These are phyloP conservation scores for Polia nebulosa DNA, from an alignment of 2,888 invertebrate species.

Conservation along the genomic window DNA sequence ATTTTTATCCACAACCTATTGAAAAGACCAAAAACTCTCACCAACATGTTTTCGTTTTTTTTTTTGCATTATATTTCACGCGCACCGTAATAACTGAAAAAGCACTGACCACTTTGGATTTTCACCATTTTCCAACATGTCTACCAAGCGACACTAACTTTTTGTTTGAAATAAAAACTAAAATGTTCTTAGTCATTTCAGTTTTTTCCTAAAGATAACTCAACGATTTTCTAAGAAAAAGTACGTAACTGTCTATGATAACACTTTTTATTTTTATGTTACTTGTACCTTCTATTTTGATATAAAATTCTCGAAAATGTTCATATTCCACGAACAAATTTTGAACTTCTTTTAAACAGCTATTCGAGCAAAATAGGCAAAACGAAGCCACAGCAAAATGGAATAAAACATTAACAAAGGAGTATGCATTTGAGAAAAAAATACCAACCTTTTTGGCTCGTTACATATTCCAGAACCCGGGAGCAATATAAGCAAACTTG, in stretches of 20 bases:
- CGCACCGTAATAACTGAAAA: neutral
- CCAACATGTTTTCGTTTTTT: neutral
- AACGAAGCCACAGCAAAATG: neutral
- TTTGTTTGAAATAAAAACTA: neutral
- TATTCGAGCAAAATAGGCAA: neutral
- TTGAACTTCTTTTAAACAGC: neutral
- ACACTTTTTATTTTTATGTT: neutral
- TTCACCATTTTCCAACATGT: conserved; percentile 4
- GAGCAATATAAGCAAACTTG: conserved; percentile 58
- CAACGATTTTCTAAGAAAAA: neutral
- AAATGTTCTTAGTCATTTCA: neutral
- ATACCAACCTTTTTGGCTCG: conserved; percentile 17
- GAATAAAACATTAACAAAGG: conserved; percentile 21
- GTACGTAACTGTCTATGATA: neutral
- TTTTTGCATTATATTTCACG: conserved; percentile 11
- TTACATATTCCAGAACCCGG: conserved; percentile 54
- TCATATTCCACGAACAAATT: neutral
- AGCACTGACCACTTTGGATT: neutral
- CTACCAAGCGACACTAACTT: too few species aligned
- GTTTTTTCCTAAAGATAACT: neutral
- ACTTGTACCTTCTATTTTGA: neutral
- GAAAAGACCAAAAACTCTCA: neutral
- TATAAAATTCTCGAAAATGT: neutral
- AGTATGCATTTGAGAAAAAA: conserved; percentile 17
- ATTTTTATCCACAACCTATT: neutral